Conservation (phyloP, 2,113 vertebrate genomes). For the Callionymus lyra region DNA sequence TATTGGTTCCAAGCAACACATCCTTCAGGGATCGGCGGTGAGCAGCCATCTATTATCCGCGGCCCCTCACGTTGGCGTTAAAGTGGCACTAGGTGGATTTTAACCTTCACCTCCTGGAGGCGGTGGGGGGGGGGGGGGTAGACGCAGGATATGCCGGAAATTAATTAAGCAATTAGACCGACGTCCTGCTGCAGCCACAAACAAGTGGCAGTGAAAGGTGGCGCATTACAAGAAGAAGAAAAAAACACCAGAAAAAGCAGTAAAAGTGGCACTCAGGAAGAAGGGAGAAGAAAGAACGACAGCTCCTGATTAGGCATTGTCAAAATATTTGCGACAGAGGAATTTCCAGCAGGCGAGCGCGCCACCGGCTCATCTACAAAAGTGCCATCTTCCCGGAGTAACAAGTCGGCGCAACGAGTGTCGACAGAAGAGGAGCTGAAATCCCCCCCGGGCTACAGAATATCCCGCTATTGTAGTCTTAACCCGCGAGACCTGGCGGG, state of each 20-base stretch:
- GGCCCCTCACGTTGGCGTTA: slow-evolving; percentile 41
- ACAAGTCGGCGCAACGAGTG: slow-evolving; percentile 72
- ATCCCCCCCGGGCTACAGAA: slow-evolving; percentile 75
- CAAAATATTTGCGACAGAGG: slow-evolving; percentile 66
- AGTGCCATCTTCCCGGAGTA: slow-evolving; percentile 74
- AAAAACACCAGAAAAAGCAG: slow-evolving; percentile 3
- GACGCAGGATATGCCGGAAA: slow-evolving; percentile 26
- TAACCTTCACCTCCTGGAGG: slow-evolving; percentile 49
- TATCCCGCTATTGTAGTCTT: slow-evolving; percentile 76
- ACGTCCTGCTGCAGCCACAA: slow-evolving; percentile 27
- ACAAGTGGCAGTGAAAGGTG: slow-evolving; percentile 19
- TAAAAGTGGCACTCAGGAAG: too few species aligned
- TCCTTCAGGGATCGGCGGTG: slow-evolving; percentile 43
- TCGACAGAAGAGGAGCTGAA: slow-evolving; percentile 71
- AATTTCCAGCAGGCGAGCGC: slow-evolving; percentile 61
- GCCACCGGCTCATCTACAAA: slow-evolving; percentile 54
- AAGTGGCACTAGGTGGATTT: slow-evolving; percentile 54
- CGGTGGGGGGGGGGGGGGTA: slow-evolving; percentile 4
- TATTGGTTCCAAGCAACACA: slow-evolving; percentile 31
- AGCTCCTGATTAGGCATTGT: slow-evolving; percentile 60
- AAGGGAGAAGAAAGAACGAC: slow-evolving; percentile 14
- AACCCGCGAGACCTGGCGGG: slow-evolving; percentile 78
- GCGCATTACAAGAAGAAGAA: slow-evolving; percentile 11
- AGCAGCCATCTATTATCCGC: slow-evolving; percentile 54
- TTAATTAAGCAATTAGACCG: slow-evolving; percentile 58